Evolutionary conservation across 1,140 invertebrate species (phyloP), one percentile per base, ranked within the genome.

Genomic region (Anoplophora glabripennis): DNA sequence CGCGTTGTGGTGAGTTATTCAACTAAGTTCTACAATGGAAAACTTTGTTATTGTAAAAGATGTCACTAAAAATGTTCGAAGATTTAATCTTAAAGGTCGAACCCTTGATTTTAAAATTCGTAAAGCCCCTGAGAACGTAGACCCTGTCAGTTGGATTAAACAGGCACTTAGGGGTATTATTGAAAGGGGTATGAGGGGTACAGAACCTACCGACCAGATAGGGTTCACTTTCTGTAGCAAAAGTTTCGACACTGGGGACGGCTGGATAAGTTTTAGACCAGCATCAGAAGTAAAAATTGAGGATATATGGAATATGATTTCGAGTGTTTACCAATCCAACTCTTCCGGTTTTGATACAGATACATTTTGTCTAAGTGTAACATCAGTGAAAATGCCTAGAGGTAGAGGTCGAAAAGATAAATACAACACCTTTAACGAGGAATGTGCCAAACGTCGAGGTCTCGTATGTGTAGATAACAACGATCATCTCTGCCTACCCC

Each of bases 401-500:
- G 49, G 49, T 14, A 37, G n/a, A 36, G 36, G 49, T 18, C 14
- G n/a, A 7, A 17, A 2, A n/a, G 8, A 8, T 8, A 53, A 12
- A 9, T 38, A 53, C 11, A 53, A 38, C 21, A 40, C 4, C n/a
- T n/a, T n/a, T n/a, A n/a, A n/a, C n/a, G n/a, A n/a, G n/a, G n/a
- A n/a, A n/a, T n/a, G n/a, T n/a, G 8, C 28, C 41, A 18, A 37
- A 38, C 49, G 49, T 38, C 38, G 17, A 0, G 49, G 35, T 28
- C 34, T 51, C 12, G 12, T 51, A 35, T n/a, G 8, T n/a, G 36
- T 51, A 11, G 28, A 11, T n/a, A 51, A 51, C 36, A 51, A 51
- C 11, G 52, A 54, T 15, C 15, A 54, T 45, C 34, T 60, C 21
- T 60, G 58, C 33, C 36, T 55, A 38, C 14, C 52, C 21, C 5